Percentiles rank a stretch among this genome's conserved stretches.
phyloP scores from a whole-genome alignment of 2,113 vertebrate species.

The Paradoxurus hermaphroditus region DNA sequence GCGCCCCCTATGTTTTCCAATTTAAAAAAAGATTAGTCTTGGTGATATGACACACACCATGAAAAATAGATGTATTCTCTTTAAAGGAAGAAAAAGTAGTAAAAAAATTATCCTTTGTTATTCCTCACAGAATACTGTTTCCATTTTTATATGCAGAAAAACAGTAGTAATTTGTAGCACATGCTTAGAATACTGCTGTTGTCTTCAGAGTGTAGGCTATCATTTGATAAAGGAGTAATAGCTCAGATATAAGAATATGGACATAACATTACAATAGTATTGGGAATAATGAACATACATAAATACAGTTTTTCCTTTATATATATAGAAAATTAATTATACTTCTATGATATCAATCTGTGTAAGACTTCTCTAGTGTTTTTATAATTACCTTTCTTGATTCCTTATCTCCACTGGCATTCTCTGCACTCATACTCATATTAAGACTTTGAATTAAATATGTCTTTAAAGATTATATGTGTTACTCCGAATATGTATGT shows the following conservation, averaged over 20 bases:
- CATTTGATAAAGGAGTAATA: not conserved
- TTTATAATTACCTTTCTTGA: not conserved
- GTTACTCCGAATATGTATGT: not conserved
- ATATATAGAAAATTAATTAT: not conserved
- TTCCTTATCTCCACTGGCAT: not conserved
- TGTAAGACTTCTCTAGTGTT: not conserved
- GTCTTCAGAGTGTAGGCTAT: not conserved
- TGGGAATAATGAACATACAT: not conserved
- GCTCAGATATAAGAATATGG: not conserved
- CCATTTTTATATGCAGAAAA: not conserved
- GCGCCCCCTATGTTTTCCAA: not conserved
- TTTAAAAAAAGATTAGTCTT: conserved; percentile 41
- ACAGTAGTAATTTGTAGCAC: not conserved
- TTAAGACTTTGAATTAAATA: not conserved
- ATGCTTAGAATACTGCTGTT: not conserved
- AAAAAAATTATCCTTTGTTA: conserved; percentile 13
- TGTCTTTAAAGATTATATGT: not conserved
- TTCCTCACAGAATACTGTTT: not conserved
- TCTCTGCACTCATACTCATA: not conserved
- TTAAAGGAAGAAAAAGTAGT: not conserved
- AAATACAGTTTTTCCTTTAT: not conserved
- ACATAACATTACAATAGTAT: not conserved
- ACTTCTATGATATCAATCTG: not conserved
- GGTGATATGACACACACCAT: conserved; percentile 3
- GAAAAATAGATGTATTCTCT: conserved; percentile 20